Evolutionary conservation across 2,797 vertebrate genomes (phyloP).

Genomic region (Thalassophryne amazonica): DNA sequence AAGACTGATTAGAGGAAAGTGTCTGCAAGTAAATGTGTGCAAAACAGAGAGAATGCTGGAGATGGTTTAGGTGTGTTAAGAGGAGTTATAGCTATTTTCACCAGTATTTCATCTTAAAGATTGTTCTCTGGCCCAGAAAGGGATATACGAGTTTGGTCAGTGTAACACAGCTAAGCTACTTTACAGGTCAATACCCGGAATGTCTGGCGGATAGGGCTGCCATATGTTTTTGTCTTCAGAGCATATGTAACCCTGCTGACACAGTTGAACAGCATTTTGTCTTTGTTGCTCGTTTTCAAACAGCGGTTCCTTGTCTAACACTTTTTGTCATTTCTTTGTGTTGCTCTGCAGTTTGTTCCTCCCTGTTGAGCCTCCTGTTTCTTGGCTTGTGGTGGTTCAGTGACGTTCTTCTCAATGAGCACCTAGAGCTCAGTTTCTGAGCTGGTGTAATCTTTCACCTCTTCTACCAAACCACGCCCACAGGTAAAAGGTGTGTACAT

Average conservation of each 20-base stretch:
- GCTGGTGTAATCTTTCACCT: slow-evolving; percentile 63
- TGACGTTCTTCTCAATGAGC: slow-evolving; percentile 61
- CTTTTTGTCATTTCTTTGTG: background rate
- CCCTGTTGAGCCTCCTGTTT: slow-evolving; percentile 30
- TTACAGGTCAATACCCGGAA: slow-evolving; percentile 58
- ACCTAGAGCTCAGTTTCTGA: slow-evolving; percentile 60
- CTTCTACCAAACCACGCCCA: slow-evolving; percentile 62
- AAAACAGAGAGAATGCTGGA: background rate
- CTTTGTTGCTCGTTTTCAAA: slow-evolving; percentile 56
- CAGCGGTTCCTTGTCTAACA: slow-evolving; percentile 21
- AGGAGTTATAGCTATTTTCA: no score
- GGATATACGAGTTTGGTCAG: slow-evolving; percentile 30
- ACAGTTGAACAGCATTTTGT: slow-evolving; percentile 49
- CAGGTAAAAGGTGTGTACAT: slow-evolving; percentile 70
- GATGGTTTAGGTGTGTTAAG: background rate
- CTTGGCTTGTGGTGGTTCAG: slow-evolving; percentile 57
- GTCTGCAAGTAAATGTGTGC: background rate
- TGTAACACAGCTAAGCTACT: slow-evolving; percentile 23
- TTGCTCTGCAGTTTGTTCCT: slow-evolving; percentile 52
- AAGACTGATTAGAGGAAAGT: slow-evolving; percentile 13
- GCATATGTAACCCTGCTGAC: slow-evolving; percentile 40
- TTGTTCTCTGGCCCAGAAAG: slow-evolving; percentile 23
- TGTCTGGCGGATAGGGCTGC: slow-evolving; percentile 50
- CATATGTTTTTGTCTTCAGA: slow-evolving; percentile 24
- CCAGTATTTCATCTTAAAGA: no score